Evolutionary conservation across 1,140 invertebrate species (phyloP).

Genomic region (Leptoteleia sp.): DNA sequence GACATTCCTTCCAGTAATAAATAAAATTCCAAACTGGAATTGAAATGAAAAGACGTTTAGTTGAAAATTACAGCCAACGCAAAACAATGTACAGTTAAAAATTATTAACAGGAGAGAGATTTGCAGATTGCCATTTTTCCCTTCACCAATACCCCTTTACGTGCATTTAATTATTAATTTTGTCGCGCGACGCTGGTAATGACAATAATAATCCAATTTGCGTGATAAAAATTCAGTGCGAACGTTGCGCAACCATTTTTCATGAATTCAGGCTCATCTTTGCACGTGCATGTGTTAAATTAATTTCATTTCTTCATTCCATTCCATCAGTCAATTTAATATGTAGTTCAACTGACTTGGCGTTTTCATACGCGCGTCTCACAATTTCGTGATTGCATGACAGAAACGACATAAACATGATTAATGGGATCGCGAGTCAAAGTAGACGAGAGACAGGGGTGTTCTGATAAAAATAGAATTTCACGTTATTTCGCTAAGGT

Average conservation of each 20-base stretch:
- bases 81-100: too few relatives aligned
- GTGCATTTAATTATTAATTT: slow-evolving; percentile 26
- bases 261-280: slow-evolving; percentile 42
- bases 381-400: slow-evolving; percentile 65
- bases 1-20: slow-evolving; percentile 12
- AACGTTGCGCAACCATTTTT: slow-evolving; percentile 44
- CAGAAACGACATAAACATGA: slow-evolving; percentile 54
- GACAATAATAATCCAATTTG: slow-evolving; percentile 18
- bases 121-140: slow-evolving; percentile 6
- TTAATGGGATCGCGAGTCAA: slow-evolving; percentile 58
- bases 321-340: slow-evolving; percentile 47
- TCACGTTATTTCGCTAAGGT: slow-evolving; percentile 36
- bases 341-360: slow-evolving; percentile 52
- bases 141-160: neutral
- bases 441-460: slow-evolving; percentile 19
- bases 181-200: slow-evolving; percentile 11
- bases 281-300: slow-evolving; percentile 56
- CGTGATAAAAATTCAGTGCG: slow-evolving; percentile 39
- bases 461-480: slow-evolving; percentile 53
- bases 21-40: slow-evolving; percentile 16
- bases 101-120: neutral
- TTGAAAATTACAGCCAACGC: too few relatives aligned
- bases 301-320: slow-evolving; percentile 54
- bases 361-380: slow-evolving; percentile 51
- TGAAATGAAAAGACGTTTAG: too few relatives aligned